Conservation (phyloP, 2,888 invertebrate species). For the Hirtodrosophila alboralis region DNA sequence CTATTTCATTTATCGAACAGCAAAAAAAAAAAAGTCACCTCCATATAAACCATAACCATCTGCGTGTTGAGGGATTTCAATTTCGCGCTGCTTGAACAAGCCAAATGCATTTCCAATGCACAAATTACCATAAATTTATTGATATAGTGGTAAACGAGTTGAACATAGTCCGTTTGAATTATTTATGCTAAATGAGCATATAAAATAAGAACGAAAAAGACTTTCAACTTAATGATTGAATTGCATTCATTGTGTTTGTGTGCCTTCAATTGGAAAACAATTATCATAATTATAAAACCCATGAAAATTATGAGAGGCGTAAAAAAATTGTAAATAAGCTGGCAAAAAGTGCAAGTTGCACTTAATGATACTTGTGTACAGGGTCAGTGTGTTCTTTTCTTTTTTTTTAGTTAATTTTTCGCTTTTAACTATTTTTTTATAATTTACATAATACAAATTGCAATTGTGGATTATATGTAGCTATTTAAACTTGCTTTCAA, state of each 20-base stretch:
- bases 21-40: neutral
- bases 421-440: conserved; percentile 20
- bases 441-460: conserved; percentile 65
- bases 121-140: conserved; percentile 54
- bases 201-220: neutral
- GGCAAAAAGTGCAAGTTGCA: conserved; percentile 5
- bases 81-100: conserved; percentile 41
- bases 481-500: conserved; percentile 39
- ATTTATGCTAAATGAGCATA: conserved; percentile 17
- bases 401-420: conserved; percentile 4
- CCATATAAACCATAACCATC: neutral
- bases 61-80: conserved; percentile 26
- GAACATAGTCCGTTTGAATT: conserved; percentile 32
- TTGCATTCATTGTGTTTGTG: conserved; percentile 61
- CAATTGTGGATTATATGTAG: conserved; percentile 41
- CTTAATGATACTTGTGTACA: conserved; percentile 5
- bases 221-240: conserved; percentile 50
- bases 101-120: conserved; percentile 27
- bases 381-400: conserved; percentile 10
- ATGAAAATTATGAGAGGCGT: conserved; percentile 24
- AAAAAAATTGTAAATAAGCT: neutral
- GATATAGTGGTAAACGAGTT: conserved; percentile 47
- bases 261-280: conserved; percentile 78
- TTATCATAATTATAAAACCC: conserved; percentile 65
- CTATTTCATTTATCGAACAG: conserved; percentile 13